Base-by-base conservation (phyloP, 2,797 vertebrate genomes). In the Echeneis naucrates region DNA sequence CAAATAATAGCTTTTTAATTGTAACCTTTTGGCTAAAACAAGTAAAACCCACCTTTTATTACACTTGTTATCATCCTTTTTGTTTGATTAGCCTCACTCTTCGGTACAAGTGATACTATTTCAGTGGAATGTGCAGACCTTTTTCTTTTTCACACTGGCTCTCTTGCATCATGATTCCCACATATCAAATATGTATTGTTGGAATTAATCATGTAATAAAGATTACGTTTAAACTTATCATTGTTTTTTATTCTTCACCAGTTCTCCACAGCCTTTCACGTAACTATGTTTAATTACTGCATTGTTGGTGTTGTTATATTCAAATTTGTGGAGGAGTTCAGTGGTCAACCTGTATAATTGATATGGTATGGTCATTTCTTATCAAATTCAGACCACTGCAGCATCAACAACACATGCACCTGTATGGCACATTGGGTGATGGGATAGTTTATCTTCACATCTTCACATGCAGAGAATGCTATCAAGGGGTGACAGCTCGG, bases 201-300 rank as follows among this genome's bases (percentile, higher is more conserved):
- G 68, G 30, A 87, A 75, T 74, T 27, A 50, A 75, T 82, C 44
- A 59, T 85, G 64, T 77, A 91, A 90, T 91, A 90, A 93, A 92
- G 24, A 81, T 69, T 53, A 65, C 73, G 71, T 69, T 78, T 66
- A 51, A 68, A 42, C 58, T 55, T 47, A 19, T 58, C 35, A n/a
- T 48, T 56, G 26, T 19, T 26, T 37, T 30, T 24, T 21, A 14
- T 42, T 19, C 7, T 26, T 4, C 4, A 8, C 35, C 35, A 24
- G 23, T 51, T 56, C 14, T 32, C 44, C 23, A 0, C 2, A 24
- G 8, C 13, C 27, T 55, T 37, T n/a, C 2, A 30, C 32, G 1
- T 13, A 30, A 23, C 6, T 8, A 42, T 30, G 1, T 38, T 45
- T 14, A 40, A 2, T 50, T 16, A 16, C 40, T 40, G 4, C 10